Evolutionary conservation across 2,113 vertebrate genomes (phyloP), one percentile per base, ranked within the genome.

Genomic region (Hypanus sabinus): DNA sequence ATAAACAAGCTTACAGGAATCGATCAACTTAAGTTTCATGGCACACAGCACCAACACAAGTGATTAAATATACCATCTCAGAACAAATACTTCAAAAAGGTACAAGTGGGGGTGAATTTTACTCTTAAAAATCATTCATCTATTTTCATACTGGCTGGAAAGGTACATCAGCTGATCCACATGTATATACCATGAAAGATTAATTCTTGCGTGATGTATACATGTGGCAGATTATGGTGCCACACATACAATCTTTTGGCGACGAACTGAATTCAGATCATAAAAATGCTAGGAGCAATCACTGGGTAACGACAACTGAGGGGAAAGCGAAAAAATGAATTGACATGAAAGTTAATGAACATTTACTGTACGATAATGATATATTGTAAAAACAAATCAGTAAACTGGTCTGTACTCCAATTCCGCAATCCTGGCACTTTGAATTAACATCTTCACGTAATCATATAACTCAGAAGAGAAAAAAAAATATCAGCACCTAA

Each of bases 401-500:
- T 73, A 93, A 22, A 73, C 36, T 46, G 90, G 30, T 33, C 33
- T 27, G 71, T 1, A 27, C 91, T 46, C 33, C 68, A 93, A 93
- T 70, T 93, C 91, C 73, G 91, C 91, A 93, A 55, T 36, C 38
- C 33, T 1, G 7, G 22, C 36, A 33, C 24, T 27, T 27, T 93
- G 55, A 93, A 93, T 93, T 71, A 55, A 93, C 91, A 75, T 46
- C 33, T 36, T 73, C 33, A 93, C 36, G 46, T 22, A 75, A 93
- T 55, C 33, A 14, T 73, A 33, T 16, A 11, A 36, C 91, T 3
- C 46, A 46, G 2, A 46, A 46, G 4, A 46, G 4, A 46, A 1
- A 46, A 46, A 46, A 46, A n/a, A n/a, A n/a, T n/a, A n/a, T 46
- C 46, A 46, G 46, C 46, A 73, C 20, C 8, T 3, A 62, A 46